These are phyloP conservation scores for Leucophenga montana DNA, from an alignment of 2,888 invertebrate genomes.

Conservation along the genomic window DNA sequence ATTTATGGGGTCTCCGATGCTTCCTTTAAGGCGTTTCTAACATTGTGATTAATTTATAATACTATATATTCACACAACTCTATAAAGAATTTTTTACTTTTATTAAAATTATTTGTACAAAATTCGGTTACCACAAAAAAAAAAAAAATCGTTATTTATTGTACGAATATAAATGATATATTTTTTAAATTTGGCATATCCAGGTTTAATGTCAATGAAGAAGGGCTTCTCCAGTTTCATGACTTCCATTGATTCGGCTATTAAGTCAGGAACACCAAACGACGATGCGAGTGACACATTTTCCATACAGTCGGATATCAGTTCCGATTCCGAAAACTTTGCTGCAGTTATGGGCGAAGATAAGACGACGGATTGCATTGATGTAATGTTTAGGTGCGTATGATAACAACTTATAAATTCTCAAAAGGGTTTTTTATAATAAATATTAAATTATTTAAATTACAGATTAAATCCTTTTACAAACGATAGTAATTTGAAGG, in stretches of 20 bases:
- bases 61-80: no score
- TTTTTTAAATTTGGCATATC: background rate
- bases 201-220: conserved; percentile 84
- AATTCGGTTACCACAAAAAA: no score
- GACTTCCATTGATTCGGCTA: conserved; percentile 88
- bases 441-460: background rate
- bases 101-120: no score
- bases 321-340: conserved; percentile 90
- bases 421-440: no score
- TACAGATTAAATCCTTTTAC: conserved; percentile 71
- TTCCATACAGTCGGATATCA: conserved; percentile 86
- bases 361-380: conserved; percentile 80
- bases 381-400: conserved; percentile 79
- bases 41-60: no score
- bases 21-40: no score
- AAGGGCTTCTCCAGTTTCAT: conserved; percentile 88
- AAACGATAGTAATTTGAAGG: conserved; percentile 74
- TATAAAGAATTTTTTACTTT: no score
- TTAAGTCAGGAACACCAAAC: conserved; percentile 77
- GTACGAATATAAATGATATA: background rate
- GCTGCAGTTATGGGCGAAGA: conserved; percentile 81
- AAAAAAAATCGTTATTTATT: no score
- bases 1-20: no score
- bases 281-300: conserved; percentile 85
- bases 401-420: no score